Conservation (phyloP, 2,797 vertebrate species). For the Notoglanidium macrostoma region DNA sequence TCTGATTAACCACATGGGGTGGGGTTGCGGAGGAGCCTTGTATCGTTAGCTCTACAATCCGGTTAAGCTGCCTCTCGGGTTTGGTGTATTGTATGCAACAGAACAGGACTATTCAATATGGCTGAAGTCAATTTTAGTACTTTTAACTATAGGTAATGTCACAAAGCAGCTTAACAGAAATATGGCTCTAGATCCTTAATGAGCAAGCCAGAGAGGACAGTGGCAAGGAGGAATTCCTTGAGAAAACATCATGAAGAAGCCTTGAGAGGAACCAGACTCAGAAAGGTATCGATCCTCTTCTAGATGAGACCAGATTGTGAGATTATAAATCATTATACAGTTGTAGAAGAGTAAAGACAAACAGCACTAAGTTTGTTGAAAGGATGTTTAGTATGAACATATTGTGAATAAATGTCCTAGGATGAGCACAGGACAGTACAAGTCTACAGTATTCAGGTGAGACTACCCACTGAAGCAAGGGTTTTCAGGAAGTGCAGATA, state of each 20-base stretch:
- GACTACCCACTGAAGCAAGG: background rate
- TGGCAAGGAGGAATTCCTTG: background rate
- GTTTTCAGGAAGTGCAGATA: background rate
- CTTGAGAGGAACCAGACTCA: background rate
- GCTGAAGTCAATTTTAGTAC: background rate
- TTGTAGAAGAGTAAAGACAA: background rate
- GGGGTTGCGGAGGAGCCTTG: background rate
- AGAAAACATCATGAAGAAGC: background rate
- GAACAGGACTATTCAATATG: constrained; percentile 25
- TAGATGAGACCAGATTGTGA: background rate
- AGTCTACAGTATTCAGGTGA: background rate
- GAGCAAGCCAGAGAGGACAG: background rate
- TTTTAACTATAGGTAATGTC: background rate
- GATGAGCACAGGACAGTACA: background rate
- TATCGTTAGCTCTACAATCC: constrained; percentile 22
- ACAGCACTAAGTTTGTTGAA: background rate
- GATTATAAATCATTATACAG: background rate
- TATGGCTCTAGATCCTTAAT: background rate
- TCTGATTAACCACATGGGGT: constrained; percentile 51
- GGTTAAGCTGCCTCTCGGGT: constrained; percentile 32
- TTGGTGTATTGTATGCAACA: constrained; percentile 25
- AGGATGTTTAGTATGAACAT: background rate
- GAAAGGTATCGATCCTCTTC: background rate
- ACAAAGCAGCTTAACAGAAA: background rate
- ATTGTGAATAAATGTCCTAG: background rate